A percentile compares a stretch with the other conserved stretches of the same genome.
Conservation (phyloP, 2,888 invertebrate genomes). For the Conistra vaccinii region DNA sequence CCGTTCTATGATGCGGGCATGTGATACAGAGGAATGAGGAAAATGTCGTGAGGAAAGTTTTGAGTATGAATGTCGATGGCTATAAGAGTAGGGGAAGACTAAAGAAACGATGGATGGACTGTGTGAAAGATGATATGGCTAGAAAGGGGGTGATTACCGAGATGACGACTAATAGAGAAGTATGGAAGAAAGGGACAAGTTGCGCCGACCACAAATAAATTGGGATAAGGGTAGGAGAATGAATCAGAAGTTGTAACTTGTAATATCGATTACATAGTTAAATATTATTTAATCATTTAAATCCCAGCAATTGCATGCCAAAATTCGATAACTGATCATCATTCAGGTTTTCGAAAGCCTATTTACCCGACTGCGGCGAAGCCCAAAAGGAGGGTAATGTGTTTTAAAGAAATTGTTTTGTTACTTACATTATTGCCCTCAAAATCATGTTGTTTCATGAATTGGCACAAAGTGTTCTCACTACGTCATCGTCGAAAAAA, state of each 20-base stretch:
- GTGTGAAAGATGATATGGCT: no score
- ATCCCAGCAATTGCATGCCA: neutral
- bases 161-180: no score
- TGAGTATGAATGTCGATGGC: neutral
- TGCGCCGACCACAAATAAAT: no score
- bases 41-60: neutral
- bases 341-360: neutral
- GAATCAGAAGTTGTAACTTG: neutral
- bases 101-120: no score
- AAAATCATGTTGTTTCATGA: slow-evolving; percentile 43
- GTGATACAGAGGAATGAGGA: neutral
- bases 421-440: slow-evolving; percentile 46
- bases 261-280: neutral
- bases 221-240: no score
- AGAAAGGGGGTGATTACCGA: no score
- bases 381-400: neutral
- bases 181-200: no score
- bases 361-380: neutral
- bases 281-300: neutral
- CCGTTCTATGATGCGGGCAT: no score
- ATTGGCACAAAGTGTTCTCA: neutral
- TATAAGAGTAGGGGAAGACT: no score
- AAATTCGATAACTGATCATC: neutral
- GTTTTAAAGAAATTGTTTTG: no score
- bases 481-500: slow-evolving; percentile 38